Evolutionary conservation across 2,888 invertebrate species (phyloP).

Genomic region (Drosophila siamana): DNA sequence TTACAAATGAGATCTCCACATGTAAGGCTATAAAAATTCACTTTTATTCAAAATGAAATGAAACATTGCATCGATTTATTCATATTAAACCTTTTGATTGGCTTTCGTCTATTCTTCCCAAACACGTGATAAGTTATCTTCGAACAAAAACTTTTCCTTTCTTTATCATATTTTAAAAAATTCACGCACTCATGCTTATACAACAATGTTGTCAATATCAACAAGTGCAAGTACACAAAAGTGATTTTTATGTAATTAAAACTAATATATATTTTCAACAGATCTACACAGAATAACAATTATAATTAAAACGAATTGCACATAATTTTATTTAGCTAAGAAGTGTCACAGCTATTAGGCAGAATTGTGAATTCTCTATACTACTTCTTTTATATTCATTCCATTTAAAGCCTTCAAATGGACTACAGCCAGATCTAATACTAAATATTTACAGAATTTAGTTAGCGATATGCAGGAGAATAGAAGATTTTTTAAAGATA

Average conservation of each 20-base stretch:
- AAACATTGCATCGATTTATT: background rate
- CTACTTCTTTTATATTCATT: background rate
- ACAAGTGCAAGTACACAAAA: background rate
- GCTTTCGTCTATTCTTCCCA: background rate
- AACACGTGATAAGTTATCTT: background rate
- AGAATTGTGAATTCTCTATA: background rate
- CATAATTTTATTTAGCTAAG: background rate
- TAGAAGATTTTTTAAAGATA: background rate
- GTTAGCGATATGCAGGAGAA: no score
- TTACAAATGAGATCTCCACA: no score
- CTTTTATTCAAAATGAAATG: no score
- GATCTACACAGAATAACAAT: background rate
- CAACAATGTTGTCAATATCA: background rate
- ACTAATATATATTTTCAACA: no score
- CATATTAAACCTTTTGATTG: background rate
- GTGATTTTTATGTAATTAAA: background rate
- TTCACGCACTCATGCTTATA: background rate
- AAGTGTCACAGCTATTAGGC: no score
- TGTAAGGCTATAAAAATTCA: no score
- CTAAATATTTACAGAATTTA: background rate
- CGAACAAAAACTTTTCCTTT: background rate
- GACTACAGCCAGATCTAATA: no score
- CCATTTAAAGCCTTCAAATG: no score
- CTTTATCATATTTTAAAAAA: background rate
- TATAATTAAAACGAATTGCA: no score